Evolutionary conservation across 1,140 invertebrate genomes (phyloP), one percentile per base, ranked within the genome.

Genomic region (Cydia fagiglandana): DNA sequence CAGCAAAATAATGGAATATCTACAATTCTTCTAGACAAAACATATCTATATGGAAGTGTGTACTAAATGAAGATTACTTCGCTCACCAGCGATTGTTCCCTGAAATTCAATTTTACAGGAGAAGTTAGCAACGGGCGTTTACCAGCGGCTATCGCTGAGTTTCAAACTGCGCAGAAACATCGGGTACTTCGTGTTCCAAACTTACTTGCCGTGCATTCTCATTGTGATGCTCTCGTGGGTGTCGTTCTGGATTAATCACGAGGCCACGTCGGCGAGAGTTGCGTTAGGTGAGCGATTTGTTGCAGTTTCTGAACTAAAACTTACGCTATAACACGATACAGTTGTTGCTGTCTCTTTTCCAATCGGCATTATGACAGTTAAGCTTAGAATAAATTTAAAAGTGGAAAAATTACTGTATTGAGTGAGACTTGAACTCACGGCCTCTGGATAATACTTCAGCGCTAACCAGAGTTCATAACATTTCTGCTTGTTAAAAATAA

Each of bases 141-240:
- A 99, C 92, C 98, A 99, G 85, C 94, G 98, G 68, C 94, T 99
- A 73, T 99, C 98, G 17, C 94, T 99, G 5, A 98, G 97, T 61
- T 99, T 99, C 90, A 97, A 98, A 88, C 93, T 99, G 30, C 96
- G 97, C 81, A 94, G 98, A 45, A 96, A 98, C 86, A 97, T 98
- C 30, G 98, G 98, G 30, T 99, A 98, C 88, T 99, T 98, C 93
- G 94, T 99, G 47, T 98, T 99, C 84, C 97, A 99, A 93, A 98
- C 98, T 24, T 99, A 99, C 86, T 94, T 99, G 28, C 98, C 98
- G 0, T 98, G 98, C 88, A 97, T 98, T 80, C 94, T 99, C 47
- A 98, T 99, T 79, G 98, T 99, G 3, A 97, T 99, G 83, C 94
- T 99, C 0, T 99, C 98, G 1, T 99, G 98, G 98, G 98, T 99